Conservation (phyloP, 2,888 invertebrate species). For the Drosophila melanosoma region DNA sequence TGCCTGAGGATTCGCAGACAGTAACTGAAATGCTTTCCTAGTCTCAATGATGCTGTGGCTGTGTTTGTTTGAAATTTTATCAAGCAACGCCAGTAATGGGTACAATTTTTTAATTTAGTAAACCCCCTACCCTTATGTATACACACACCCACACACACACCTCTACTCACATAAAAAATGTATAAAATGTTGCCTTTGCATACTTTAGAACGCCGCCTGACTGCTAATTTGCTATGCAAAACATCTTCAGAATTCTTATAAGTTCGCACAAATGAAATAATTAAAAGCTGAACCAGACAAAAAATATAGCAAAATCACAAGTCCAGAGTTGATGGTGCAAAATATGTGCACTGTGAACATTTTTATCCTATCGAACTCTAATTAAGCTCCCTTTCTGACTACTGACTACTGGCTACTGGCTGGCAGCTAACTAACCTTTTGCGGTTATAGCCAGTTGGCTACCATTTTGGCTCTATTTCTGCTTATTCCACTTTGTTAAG, state of each 20-base stretch:
- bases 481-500: slow-evolving; percentile 50
- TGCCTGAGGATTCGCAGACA: slow-evolving; percentile 47
- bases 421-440: slow-evolving; percentile 52
- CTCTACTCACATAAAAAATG: slow-evolving; percentile 10
- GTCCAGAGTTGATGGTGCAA: not conserved
- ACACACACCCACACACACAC: slow-evolving; percentile 8
- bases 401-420: slow-evolving; percentile 9
- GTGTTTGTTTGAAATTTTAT: slow-evolving; percentile 74
- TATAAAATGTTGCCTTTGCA: slow-evolving; percentile 32
- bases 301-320: slow-evolving; percentile 10
- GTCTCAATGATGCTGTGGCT: slow-evolving; percentile 49
- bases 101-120: slow-evolving; percentile 81
- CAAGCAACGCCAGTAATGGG: slow-evolving; percentile 78
- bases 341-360: not conserved
- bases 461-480: slow-evolving; percentile 24
- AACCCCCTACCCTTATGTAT: slow-evolving; percentile 20
- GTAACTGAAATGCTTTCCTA: slow-evolving; percentile 79
- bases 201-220: slow-evolving; percentile 46
- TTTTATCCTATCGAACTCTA: slow-evolving; percentile 30
- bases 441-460: slow-evolving; percentile 53
- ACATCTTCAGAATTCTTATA: slow-evolving; percentile 72
- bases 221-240: slow-evolving; percentile 79
- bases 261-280: slow-evolving; percentile 76
- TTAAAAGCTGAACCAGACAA: slow-evolving; percentile 71
- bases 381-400: slow-evolving; percentile 28